These are phyloP conservation scores for Ardeotis arabs DNA, from an alignment of 2,113 vertebrate genomes.

Conservation along the genomic window DNA sequence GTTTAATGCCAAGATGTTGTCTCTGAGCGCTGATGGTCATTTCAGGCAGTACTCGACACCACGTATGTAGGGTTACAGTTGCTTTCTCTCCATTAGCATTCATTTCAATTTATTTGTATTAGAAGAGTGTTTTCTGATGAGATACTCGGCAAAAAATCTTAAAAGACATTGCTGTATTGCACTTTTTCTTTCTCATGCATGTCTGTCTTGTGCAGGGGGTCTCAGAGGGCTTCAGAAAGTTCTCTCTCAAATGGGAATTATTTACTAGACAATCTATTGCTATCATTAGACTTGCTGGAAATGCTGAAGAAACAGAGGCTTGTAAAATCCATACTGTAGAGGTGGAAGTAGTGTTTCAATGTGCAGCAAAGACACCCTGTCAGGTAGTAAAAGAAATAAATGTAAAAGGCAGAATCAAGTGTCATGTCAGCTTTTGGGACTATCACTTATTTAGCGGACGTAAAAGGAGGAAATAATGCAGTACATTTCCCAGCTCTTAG, in stretches of 20 bases:
- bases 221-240: not conserved
- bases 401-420: not conserved
- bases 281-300: not conserved
- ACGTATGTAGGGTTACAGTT: not conserved
- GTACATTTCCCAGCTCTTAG: not conserved
- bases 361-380: not conserved
- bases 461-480: slow-evolving; percentile 2
- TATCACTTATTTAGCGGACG: not conserved
- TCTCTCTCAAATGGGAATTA: not conserved
- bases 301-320: not conserved
- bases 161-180: not conserved
- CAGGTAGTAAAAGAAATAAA: not conserved
- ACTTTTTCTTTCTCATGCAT: not conserved
- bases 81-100: not conserved
- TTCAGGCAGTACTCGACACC: not conserved
- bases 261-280: not conserved
- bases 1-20: not conserved
- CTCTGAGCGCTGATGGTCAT: not conserved
- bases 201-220: not conserved
- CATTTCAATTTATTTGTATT: not conserved
- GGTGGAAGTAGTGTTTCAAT: not conserved
- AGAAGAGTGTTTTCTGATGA: not conserved
- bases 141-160: rapidly evolving
- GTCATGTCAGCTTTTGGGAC: not conserved
- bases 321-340: not conserved